Percentiles rank a stretch among this genome's conserved stretches.
phyloP scores from a whole-genome alignment of 2,797 vertebrate species.

The Danionella dracula region DNA sequence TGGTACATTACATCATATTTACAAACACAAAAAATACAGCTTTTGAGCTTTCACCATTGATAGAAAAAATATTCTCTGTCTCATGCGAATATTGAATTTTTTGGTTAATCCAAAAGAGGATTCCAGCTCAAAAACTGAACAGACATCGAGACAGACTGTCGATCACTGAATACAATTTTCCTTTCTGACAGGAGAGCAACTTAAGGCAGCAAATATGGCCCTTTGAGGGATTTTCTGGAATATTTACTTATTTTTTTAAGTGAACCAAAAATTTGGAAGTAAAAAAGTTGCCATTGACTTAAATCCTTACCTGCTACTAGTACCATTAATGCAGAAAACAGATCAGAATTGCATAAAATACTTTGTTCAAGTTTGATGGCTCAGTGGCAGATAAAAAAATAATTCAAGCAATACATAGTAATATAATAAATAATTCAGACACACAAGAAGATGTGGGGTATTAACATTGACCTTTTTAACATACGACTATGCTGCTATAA shows the following conservation, averaged over 20 bases:
- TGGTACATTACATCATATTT: constrained; percentile 45
- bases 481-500: constrained; percentile 24
- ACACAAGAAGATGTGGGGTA: constrained; percentile 32
- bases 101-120: constrained; percentile 49
- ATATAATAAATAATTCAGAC: constrained; percentile 59
- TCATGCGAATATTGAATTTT: constrained; percentile 47
- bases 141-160: constrained; percentile 38
- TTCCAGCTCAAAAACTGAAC: constrained; percentile 36
- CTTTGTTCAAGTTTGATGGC: constrained; percentile 54
- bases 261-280: neutral
- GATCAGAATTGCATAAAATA: constrained; percentile 50
- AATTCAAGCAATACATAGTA: constrained; percentile 41
- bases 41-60: constrained; percentile 39
- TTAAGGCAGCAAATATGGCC: constrained; percentile 56
- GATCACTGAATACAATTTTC: constrained; percentile 42
- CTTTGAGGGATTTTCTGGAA: constrained; percentile 36
- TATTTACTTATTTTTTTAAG: constrained; percentile 22
- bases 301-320: constrained; percentile 6
- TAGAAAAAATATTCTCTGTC: constrained; percentile 53
- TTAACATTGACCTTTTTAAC: constrained; percentile 11
- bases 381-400: constrained; percentile 59
- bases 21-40: constrained; percentile 45
- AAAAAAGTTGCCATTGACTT: constrained; percentile 9
- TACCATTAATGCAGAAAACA: constrained; percentile 21
- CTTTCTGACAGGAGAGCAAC: constrained; percentile 41